Evolutionary conservation across 2,113 vertebrate genomes (phyloP).

Genomic region (Naja naja): DNA sequence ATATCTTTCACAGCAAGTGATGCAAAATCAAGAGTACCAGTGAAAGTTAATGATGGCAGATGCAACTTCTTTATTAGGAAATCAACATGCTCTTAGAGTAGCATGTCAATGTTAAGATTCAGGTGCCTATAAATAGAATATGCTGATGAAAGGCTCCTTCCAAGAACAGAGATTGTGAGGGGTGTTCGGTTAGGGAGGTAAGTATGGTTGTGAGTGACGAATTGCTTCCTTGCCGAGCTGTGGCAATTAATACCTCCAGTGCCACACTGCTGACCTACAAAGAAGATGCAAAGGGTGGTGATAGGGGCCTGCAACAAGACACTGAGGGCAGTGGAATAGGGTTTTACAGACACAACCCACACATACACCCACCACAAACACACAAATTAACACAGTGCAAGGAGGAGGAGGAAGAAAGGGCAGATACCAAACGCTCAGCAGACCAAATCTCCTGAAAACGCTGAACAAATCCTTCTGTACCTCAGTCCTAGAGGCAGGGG

Average conservation of each 20-base stretch:
- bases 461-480: neutral
- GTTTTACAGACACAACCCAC: neutral
- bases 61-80: conserved; percentile 31
- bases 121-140: neutral
- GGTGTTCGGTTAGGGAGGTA: neutral
- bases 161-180: neutral
- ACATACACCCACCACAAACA: neutral
- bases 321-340: neutral
- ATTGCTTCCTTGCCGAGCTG: conserved; percentile 41
- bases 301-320: neutral
- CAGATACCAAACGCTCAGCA: neutral
- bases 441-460: neutral
- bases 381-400: neutral
- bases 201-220: conserved; percentile 31
- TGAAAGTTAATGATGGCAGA: conserved; percentile 8
- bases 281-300: too few relatives aligned
- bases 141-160: neutral
- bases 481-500: neutral
- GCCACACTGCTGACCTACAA: neutral
- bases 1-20: conserved; percentile 23
- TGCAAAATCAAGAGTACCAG: neutral
- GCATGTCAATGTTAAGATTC: neutral
- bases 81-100: conserved; percentile 26
- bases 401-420: neutral
- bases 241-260: neutral